These are phyloP conservation scores for Siphamia tubifer DNA, from an alignment of 2,113 vertebrate genomes.

Conservation along the genomic window DNA sequence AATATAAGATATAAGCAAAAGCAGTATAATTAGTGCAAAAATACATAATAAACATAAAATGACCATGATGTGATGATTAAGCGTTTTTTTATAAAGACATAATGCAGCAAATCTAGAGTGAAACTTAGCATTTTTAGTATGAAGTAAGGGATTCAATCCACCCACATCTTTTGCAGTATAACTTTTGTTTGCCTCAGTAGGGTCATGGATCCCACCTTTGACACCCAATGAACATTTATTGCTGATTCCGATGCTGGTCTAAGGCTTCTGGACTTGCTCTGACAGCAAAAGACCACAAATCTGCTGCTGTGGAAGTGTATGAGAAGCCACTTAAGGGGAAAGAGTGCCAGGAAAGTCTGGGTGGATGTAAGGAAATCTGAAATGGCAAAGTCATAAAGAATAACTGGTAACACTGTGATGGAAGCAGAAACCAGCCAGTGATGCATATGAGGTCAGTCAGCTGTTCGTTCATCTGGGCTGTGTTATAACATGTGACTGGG, in stretches of 20 bases:
- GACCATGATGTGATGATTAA: no score
- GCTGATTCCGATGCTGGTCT: slow-evolving; percentile 61
- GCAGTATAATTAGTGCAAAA: no score
- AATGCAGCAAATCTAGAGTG: neutral
- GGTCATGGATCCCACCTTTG: slow-evolving; percentile 34
- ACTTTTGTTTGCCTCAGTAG: slow-evolving; percentile 4
- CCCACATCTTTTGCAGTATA: neutral
- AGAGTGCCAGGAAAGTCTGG: neutral
- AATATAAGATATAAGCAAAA: neutral
- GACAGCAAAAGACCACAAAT: slow-evolving; percentile 57
- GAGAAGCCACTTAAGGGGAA: neutral
- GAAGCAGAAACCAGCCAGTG: neutral
- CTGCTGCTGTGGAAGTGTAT: slow-evolving; percentile 43
- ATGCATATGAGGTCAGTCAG: slow-evolving; percentile 4
- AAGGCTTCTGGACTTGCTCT: slow-evolving; percentile 30
- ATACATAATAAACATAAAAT: no score
- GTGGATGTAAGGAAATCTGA: slow-evolving; percentile 18
- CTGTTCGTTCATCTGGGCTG: neutral
- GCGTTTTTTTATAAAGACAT: neutral
- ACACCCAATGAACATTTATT: slow-evolving; percentile 51
- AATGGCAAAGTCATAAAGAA: slow-evolving; percentile 11
- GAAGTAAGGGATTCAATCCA: neutral
- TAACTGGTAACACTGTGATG: neutral
- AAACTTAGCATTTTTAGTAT: no score
- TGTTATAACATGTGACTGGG: slow-evolving; percentile 10